Base-by-base conservation (phyloP, 1,140 invertebrate genomes). In the Leptinotarsa undecemlineata region DNA sequence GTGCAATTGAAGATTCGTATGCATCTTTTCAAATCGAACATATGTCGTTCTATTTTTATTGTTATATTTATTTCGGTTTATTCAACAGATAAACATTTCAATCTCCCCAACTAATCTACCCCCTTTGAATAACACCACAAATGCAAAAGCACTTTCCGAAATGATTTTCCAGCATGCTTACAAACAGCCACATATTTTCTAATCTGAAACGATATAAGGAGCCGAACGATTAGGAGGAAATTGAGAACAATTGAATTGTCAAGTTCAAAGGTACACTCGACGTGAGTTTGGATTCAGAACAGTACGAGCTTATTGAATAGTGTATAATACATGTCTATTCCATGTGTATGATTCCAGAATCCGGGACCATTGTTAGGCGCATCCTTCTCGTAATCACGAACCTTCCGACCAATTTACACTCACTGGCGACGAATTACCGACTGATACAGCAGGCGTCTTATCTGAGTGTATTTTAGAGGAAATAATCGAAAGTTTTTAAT, bases 221-320 rank as follows among this genome's bases (percentile, higher is more conserved):
- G 26, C 48, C 47, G 42, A 72, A 64, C 74, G 77, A 79, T 79
- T 77, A 79, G 70, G 73, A 77, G 76, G 74, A 75, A 76, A 75
- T 72, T 72, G 71, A 74, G 74, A 79, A 79, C 78, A 79, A 79
- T 77, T 79, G 78, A 76, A 79, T 79, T 79, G 78, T 79, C 78
- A 79, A 77, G 76, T 79, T 79, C 78, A 79, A 79, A 79, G 78
- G 73, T 76, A 77, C 74, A 79, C 77, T 79, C 74, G 75, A 79
- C 74, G 73, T 60, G 72, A 75, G 64, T 76, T 77, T 68, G 68
- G 74, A 71, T 73, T 72, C 71, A 70, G 71, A 20, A 57, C 48
- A 19, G 42, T 66, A 70, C 74, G 72, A 72, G 68, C 67, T 51
- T 77, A 79, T 79, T 79, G 78, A 79, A 79, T 79, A 76, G 74